Evolutionary conservation across 2,888 invertebrate genomes (phyloP).

Genomic region (Hermaeophaga mercurialis): DNA sequence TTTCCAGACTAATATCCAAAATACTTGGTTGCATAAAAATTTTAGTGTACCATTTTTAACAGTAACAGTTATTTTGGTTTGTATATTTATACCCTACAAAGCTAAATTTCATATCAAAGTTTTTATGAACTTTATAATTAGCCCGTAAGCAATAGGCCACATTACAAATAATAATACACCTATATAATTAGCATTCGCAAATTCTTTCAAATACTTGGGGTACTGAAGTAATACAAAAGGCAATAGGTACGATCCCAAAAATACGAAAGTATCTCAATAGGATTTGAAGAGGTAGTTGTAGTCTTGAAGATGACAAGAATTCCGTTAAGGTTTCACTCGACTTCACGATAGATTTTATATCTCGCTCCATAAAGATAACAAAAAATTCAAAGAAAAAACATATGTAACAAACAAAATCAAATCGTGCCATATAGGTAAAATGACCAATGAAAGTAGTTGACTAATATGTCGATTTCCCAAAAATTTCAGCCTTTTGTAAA

Average conservation of each 20-base stretch:
- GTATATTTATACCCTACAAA: no score
- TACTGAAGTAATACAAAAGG: constrained; percentile 76
- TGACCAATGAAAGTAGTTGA: constrained; percentile 80
- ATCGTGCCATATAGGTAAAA: constrained; percentile 95
- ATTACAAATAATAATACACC: constrained; percentile 71
- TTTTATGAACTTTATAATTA: constrained; percentile 50
- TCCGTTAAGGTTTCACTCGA: constrained; percentile 60
- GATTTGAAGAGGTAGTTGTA: constrained; percentile 61
- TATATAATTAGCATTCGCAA: constrained; percentile 68
- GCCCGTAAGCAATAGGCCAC: constrained; percentile 68
- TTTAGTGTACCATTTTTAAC: no score
- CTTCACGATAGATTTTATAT: constrained; percentile 67
- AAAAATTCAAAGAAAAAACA: constrained; percentile 92
- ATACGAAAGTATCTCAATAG: constrained; percentile 76
- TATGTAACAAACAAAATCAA: constrained; percentile 91
- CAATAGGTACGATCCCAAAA: constrained; percentile 82
- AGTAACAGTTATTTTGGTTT: no score
- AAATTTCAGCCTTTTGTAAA: constrained; percentile 92
- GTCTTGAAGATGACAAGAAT: constrained; percentile 55
- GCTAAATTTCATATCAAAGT: no score
- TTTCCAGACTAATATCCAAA: no score
- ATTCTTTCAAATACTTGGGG: constrained; percentile 70
- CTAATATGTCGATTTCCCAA: constrained; percentile 81
- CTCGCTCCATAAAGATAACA: constrained; percentile 84
- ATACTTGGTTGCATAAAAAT: no score